A percentile compares a stretch with the other conserved stretches of the same genome.
Conservation (phyloP, 37 sponge, comb jelly and placozoan species). For the Ianthella basta region DNA sequence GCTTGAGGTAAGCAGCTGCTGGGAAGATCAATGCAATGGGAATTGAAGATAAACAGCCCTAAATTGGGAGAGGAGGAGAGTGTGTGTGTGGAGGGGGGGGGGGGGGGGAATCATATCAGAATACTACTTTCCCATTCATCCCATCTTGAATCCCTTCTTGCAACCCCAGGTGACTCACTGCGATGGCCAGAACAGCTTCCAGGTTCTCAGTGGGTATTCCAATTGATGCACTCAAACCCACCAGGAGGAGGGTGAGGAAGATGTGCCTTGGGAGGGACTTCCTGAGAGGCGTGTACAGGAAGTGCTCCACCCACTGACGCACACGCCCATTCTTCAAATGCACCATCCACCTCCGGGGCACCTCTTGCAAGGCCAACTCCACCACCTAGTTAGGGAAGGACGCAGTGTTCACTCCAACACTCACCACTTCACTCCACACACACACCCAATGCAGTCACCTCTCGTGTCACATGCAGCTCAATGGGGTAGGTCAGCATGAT, state of each 20-base stretch:
- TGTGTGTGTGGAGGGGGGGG: neutral
- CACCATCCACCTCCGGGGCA: constrained; percentile 36
- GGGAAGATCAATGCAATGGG: constrained; percentile 78
- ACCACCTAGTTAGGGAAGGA: constrained; percentile 34
- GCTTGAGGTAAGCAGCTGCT: constrained; percentile 57
- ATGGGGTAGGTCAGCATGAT: constrained; percentile 90
- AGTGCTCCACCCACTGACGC: constrained; percentile 25
- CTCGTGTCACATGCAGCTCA: constrained; percentile 82
- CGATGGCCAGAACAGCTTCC: constrained; percentile 59
- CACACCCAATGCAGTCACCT: constrained; percentile 46
- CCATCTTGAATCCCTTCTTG: no score
- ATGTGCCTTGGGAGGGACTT: constrained; percentile 52
- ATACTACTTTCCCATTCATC: neutral
- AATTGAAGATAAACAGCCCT: constrained; percentile 72
- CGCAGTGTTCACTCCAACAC: neutral
- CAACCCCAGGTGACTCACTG: constrained; percentile 33
- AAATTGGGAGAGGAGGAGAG: neutral
- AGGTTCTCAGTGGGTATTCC: constrained; percentile 61
- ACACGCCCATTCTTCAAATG: neutral
- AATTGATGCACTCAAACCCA: constrained; percentile 32
- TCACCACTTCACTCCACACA: neutral
- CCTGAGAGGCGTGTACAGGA: constrained; percentile 51
- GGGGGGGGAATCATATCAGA: neutral
- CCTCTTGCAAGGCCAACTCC: constrained; percentile 45
- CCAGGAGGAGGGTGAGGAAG: constrained; percentile 56